phyloP scores from a whole-genome alignment of 2,888 invertebrate species.

The Cheilosia vulpina region DNA sequence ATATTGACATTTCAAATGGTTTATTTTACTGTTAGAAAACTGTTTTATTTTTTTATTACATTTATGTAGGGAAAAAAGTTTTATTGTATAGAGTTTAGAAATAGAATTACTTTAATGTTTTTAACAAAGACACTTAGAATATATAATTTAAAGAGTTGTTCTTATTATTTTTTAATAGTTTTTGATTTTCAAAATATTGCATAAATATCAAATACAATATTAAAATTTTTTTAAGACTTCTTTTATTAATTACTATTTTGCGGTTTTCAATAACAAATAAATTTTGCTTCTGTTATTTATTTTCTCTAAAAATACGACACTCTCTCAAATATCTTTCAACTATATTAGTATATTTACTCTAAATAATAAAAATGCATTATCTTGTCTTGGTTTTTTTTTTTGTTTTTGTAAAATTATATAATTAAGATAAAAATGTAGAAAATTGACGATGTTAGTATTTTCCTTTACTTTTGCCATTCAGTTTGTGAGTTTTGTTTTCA shows the following conservation, averaged over 20 bases:
- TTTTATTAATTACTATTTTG: slow-evolving; percentile 20
- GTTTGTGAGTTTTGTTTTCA: slow-evolving; percentile 15
- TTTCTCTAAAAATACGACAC: slow-evolving; percentile 37
- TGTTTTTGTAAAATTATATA: slow-evolving; percentile 29
- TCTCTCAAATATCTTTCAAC: slow-evolving; percentile 38
- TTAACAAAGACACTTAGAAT: slow-evolving; percentile 34
- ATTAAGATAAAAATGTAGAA: slow-evolving; percentile 47
- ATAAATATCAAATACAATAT: slow-evolving; percentile 40
- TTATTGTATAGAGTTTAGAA: slow-evolving; percentile 55
- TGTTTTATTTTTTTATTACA: slow-evolving; percentile 7
- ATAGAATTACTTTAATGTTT: slow-evolving; percentile 13
- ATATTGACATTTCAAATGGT: slow-evolving; percentile 20
- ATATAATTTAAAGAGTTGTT: background rate
- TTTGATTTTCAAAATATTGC: slow-evolving; percentile 19
- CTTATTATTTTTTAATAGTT: background rate
- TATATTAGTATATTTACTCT: slow-evolving; percentile 63
- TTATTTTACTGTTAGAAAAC: slow-evolving; percentile 8
- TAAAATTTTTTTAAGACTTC: slow-evolving; percentile 19
- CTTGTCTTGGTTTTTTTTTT: slow-evolving; percentile 62
- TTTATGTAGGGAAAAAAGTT: slow-evolving; percentile 28
- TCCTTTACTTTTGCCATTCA: slow-evolving; percentile 5
- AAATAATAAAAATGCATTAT: slow-evolving; percentile 75
- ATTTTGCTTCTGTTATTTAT: slow-evolving; percentile 4
- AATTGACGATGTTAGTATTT: slow-evolving; percentile 49
- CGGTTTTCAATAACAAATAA: slow-evolving; percentile 24